Conservation (phyloP, 2,797 vertebrate genomes). For the Acanthornis magna region DNA sequence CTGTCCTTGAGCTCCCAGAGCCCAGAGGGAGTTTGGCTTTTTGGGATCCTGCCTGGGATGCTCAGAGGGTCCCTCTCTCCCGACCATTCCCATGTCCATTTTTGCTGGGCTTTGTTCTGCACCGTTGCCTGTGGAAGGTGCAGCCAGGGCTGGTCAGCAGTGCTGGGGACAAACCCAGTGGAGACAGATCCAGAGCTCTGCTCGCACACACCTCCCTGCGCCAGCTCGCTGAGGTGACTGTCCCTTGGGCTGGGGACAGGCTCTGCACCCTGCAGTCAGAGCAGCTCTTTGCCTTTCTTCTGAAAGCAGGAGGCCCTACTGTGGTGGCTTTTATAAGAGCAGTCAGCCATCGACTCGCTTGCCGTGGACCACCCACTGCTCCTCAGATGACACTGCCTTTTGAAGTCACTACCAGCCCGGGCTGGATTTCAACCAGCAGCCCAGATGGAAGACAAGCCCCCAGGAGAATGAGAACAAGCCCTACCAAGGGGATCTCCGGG, state of each 20-base stretch:
- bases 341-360: not conserved
- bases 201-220: not conserved
- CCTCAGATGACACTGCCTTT: slow-evolving; percentile 49
- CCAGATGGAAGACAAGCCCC: slow-evolving; percentile 51
- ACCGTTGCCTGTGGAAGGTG: not conserved
- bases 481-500: slow-evolving; percentile 25
- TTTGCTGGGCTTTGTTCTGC: not conserved
- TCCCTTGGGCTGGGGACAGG: fast-evolving
- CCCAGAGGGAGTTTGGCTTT: not conserved
- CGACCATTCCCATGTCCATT: fast-evolving
- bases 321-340: slow-evolving; percentile 37
- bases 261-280: not conserved
- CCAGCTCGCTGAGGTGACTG: not conserved
- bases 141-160: not conserved
- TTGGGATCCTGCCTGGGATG: not conserved
- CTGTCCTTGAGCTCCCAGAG: not conserved
- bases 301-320: slow-evolving; percentile 3
- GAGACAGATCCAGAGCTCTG: not conserved
- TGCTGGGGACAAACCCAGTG: not conserved
- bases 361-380: slow-evolving; percentile 43
- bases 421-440: slow-evolving; percentile 55
- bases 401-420: slow-evolving; percentile 43
- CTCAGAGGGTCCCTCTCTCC: not conserved
- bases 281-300: not conserved
- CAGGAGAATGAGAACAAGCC: slow-evolving; percentile 50